Base-by-base conservation (phyloP, 2,888 invertebrate species). In the Drosophila eohydei region DNA sequence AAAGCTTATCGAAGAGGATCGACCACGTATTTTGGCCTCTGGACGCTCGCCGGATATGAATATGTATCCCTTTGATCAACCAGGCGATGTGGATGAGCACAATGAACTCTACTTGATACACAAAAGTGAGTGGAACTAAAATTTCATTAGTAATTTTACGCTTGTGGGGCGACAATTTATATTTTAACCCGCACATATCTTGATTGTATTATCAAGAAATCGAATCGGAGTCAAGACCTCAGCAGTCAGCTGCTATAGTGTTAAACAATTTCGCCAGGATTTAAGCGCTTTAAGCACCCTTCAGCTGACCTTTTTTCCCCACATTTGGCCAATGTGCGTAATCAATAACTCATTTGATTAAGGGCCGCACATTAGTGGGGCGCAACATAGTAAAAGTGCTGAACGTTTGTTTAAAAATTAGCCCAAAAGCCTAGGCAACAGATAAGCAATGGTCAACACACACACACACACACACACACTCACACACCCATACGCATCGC, bases 1-100 rank as follows among this genome's bases (percentile, higher is more conserved):
- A 51, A 92, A 92, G 70, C 62, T 90, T 3, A 90, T 93, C 30
- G 93, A 93, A 68, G 93, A 93, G 68, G 93, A 93, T 85, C 90
- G 91, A 46, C 93, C 93, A 5, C 87, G 93, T n/a, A 92, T 93
- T 59, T 77, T 93, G 69, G 93, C 93, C 11, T 93, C 93, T 0
- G 93, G 93, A 2, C 87, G 92, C 58, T 93, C 93, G 11, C 93
- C 93, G 3, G 92, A 93, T 60, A 89, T 90, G 69, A 92, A 91
- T 54, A 88, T 92, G 72, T 93, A 91, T 81, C 92, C 92, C 1
- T 93, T 91, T 65, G 93, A 93, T 85, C 91, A 92, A 55, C 85
- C 91, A 0, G 84, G 82, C 1, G 91, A 90, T 62, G 90, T 75
- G 30, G 91, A 91, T 59, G 91, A 92, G 70, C 91, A 92, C 65